Evolutionary conservation across 2,888 invertebrate genomes (phyloP), one percentile per base, ranked within the genome.

Genomic region (Epiperipatus broadwayi): DNA sequence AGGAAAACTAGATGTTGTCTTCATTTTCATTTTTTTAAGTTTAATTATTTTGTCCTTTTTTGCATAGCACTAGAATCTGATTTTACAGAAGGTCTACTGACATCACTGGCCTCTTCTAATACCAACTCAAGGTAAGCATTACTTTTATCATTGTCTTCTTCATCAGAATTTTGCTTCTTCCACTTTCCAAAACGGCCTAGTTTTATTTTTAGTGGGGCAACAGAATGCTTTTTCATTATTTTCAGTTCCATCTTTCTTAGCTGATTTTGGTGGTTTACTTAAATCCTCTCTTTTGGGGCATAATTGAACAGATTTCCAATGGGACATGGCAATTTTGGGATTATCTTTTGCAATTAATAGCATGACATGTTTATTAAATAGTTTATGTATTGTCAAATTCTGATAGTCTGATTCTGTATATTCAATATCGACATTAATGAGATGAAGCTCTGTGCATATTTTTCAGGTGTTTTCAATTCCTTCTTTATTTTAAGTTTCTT

Each of bases 61-160:
- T 44, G 43, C 8, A 42, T 29, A 20, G 27, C 36, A 31, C 44
- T 44, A 16, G 29, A 39, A 7, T 8, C 8, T 18, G 44, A 44
- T 39, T 43, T 44, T 20, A 41, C 41, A 15, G 41, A 44, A 10
- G 41, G 41, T 12, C 41, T 42, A 39, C 41, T 39, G 41, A 41
- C 39, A 33, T 45, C 43, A 21, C 43, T 43, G 0, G 84, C 81
- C 52, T 85, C 85, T 36, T 83, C 81, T 37, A 97, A 58, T 78
- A 95, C 89, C 53, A 91, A 83, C 53, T 97, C 97, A 60, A 97
- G 97, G 59, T 97, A 95, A 41, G 91, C 81, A 59, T 97, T 97
- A 0, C 91, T 91, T 59, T 95, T 91, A 50, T 84, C 85, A 35
- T 63, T 70, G 12, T 66, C 71, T 50, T 84, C 84, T 21, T 54